phyloP scores from a whole-genome alignment of 2,113 vertebrate species.

The Pygoscelis adeliae region DNA sequence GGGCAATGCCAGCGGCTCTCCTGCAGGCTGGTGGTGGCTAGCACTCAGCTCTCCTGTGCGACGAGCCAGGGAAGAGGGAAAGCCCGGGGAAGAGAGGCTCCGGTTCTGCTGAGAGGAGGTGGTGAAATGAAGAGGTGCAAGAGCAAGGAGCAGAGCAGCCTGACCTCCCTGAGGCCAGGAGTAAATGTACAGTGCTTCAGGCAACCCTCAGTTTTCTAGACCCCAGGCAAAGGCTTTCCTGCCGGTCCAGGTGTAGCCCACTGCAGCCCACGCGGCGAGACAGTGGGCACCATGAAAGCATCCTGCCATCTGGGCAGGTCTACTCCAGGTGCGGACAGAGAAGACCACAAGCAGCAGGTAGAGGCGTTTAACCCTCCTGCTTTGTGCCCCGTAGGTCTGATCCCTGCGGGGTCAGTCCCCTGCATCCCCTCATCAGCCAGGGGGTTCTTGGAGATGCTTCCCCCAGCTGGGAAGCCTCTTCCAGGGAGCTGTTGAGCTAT shows the following conservation, averaged over 20 bases:
- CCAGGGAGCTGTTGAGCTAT: not conserved
- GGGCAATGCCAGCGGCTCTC: not conserved
- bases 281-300: not conserved
- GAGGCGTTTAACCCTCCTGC: not conserved
- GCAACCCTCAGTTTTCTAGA: not conserved
- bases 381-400: not conserved
- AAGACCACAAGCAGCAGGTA: not conserved
- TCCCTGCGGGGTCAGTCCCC: rapidly evolving
- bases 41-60: rapidly evolving
- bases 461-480: not conserved
- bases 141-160: not conserved
- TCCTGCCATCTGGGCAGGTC: not conserved
- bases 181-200: not conserved
- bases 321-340: not conserved
- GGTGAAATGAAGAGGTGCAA: not conserved
- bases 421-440: not conserved
- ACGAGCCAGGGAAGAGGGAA: rapidly evolving
- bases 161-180: not conserved
- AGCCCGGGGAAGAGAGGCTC: not conserved
- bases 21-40: not conserved
- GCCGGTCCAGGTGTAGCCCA: rapidly evolving
- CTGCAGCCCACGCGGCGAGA: not conserved
- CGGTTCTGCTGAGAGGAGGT: not conserved
- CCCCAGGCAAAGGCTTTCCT: not conserved
- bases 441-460: not conserved